Conservation (phyloP, 2,113 vertebrate genomes). For the Chionomys nivalis region DNA sequence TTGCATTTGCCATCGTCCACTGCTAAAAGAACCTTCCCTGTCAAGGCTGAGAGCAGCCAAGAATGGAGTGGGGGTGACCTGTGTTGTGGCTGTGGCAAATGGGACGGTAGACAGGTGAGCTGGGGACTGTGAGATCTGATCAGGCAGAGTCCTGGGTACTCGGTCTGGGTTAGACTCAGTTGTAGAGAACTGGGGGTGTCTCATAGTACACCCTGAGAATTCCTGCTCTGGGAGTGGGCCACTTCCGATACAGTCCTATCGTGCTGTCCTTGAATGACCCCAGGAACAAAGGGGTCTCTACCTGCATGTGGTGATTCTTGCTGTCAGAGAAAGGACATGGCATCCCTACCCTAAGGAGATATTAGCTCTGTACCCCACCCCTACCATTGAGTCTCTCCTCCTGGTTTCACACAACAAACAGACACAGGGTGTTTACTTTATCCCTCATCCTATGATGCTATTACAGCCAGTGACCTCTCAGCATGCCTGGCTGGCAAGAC, state of each 20-base stretch:
- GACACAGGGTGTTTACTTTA: neutral
- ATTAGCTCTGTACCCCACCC: neutral
- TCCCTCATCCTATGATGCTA: rapidly evolving
- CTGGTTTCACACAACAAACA: neutral
- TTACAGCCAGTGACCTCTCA: neutral
- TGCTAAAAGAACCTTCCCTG: neutral
- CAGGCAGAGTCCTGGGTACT: neutral
- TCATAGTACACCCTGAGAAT: neutral
- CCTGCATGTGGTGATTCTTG: rapidly evolving
- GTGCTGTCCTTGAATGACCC: neutral
- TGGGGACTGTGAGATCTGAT: neutral
- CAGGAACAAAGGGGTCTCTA: neutral
- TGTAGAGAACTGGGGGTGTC: neutral
- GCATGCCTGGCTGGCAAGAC: neutral
- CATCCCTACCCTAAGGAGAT: no score
- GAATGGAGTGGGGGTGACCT: neutral
- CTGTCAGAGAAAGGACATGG: neutral
- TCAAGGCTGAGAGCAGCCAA: neutral
- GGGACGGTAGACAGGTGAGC: neutral
- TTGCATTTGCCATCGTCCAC: neutral
- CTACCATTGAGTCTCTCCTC: rapidly evolving
- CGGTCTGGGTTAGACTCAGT: neutral
- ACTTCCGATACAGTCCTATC: neutral
- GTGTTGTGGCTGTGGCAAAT: neutral
- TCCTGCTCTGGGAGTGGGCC: neutral